Evolutionary conservation across 2,888 invertebrate genomes (phyloP).

Genomic region (Epsilonema sp.): DNA sequence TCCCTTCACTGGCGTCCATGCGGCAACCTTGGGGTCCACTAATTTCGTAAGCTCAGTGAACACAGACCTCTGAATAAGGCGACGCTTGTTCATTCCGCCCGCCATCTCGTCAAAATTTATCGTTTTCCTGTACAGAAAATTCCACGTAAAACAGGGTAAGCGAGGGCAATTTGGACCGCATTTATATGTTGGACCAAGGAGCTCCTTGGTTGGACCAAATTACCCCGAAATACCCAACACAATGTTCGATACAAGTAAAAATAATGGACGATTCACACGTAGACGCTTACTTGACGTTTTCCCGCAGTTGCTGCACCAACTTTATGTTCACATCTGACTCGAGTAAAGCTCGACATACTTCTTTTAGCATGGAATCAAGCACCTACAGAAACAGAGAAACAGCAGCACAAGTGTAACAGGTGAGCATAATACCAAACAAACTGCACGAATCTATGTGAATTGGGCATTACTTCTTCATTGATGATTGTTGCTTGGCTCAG

Average conservation of each 20-base stretch:
- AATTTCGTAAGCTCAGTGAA: conserved; percentile 94
- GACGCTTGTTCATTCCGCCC: conserved; percentile 75
- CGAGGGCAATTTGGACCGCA: background rate
- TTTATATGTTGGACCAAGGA: background rate
- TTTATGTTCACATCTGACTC: conserved; percentile 91
- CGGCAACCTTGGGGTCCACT: conserved; percentile 91
- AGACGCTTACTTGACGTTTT: conserved; percentile 66
- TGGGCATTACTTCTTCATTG: conserved; percentile 80
- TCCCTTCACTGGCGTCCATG: conserved; percentile 84
- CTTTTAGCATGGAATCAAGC: conserved; percentile 88
- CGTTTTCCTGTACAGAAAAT: conserved; percentile 47
- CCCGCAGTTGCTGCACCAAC: conserved; percentile 76
- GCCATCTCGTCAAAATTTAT: conserved; percentile 99
- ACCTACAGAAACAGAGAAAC: conserved; percentile 42
- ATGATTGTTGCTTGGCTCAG: conserved; percentile 93
- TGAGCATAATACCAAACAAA: conserved; percentile 1
- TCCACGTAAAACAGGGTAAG: background rate
- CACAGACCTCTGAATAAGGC: conserved; percentile 93
- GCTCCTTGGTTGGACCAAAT: too few species aligned
- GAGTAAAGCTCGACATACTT: conserved; percentile 76
- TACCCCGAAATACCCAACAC: too few species aligned
- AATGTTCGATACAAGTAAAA: background rate
- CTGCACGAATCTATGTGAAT: background rate
- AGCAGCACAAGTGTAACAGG: background rate
- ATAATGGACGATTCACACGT: background rate